These are phyloP conservation scores for Syrista parreyssii DNA, from an alignment of 2,888 invertebrate genomes.

Conservation along the genomic window DNA sequence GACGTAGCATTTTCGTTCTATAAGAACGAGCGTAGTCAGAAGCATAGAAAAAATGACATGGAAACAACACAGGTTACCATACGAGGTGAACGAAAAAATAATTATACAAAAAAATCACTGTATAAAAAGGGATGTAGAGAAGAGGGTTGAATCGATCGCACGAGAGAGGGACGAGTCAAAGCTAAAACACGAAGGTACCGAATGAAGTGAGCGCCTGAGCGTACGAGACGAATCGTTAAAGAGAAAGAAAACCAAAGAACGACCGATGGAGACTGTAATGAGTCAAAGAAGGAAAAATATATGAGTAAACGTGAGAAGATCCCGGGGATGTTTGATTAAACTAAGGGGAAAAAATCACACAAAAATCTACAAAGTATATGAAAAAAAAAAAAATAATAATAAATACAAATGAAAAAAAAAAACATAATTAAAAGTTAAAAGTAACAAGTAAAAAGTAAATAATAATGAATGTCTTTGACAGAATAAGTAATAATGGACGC, in stretches of 20 bases:
- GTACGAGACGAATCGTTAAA: neutral
- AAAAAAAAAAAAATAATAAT: constrained; percentile 17
- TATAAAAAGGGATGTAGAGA: neutral
- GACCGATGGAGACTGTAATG: neutral
- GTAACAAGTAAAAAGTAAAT: constrained; percentile 37
- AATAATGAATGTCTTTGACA: constrained; percentile 42
- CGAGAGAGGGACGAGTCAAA: neutral
- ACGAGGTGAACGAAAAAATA: neutral
- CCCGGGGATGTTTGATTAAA: neutral
- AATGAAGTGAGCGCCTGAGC: neutral
- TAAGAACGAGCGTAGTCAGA: neutral
- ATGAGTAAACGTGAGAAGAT: neutral
- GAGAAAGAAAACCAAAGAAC: neutral
- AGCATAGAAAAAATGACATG: constrained; percentile 17
- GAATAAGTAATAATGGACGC: constrained; percentile 20
- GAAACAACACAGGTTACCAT: neutral
- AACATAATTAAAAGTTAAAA: constrained; percentile 38
- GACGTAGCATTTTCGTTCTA: neutral
- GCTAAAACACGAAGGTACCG: neutral
- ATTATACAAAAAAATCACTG: constrained; percentile 12
- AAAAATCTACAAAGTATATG: constrained; percentile 30
- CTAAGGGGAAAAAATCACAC: constrained; percentile 19
- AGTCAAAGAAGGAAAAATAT: neutral
- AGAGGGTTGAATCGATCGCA: neutral
- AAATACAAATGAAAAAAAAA: constrained; percentile 17